Evolutionary conservation across 2,797 vertebrate genomes (phyloP).

Genomic region (Tenualosa thibaudeaui): DNA sequence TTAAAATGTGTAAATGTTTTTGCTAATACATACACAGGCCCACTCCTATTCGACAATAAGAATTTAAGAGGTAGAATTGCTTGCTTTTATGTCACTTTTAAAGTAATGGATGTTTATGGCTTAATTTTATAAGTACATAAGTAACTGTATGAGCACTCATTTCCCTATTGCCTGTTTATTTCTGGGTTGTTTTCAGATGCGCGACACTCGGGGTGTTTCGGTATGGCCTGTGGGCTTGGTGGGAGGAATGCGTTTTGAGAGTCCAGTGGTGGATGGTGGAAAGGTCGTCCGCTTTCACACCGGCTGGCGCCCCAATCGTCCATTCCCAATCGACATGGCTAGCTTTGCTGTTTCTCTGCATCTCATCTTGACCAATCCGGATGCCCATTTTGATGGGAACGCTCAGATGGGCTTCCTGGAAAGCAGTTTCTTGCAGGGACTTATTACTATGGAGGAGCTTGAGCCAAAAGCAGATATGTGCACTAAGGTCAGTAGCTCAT

Average conservation of each 20-base stretch:
- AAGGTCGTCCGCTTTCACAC: slow-evolving; percentile 88
- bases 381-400: slow-evolving; percentile 79
- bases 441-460: slow-evolving; percentile 86
- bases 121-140: background rate
- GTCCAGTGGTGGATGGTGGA: slow-evolving; percentile 83
- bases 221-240: slow-evolving; percentile 94
- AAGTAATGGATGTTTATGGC: too few species aligned
- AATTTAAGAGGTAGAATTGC: background rate
- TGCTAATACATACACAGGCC: background rate
- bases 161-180: background rate
- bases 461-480: slow-evolving; percentile 90
- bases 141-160: background rate
- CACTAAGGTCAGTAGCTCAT: slow-evolving; percentile 72
- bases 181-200: slow-evolving; percentile 74
- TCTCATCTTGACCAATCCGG: slow-evolving; percentile 77
- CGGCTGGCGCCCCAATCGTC: slow-evolving; percentile 87
- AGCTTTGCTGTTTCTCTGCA: slow-evolving; percentile 86
- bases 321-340: slow-evolving; percentile 92
- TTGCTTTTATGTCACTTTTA: background rate
- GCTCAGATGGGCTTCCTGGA: slow-evolving; percentile 89
- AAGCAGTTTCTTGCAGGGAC: slow-evolving; percentile 84
- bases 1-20: too few species aligned
- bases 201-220: slow-evolving; percentile 82
- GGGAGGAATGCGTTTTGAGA: slow-evolving; percentile 89
- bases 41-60: background rate